Evolutionary conservation across 2,888 invertebrate genomes (phyloP), one percentile per base, ranked within the genome.

Genomic region (Hoplodrina ambigua): DNA sequence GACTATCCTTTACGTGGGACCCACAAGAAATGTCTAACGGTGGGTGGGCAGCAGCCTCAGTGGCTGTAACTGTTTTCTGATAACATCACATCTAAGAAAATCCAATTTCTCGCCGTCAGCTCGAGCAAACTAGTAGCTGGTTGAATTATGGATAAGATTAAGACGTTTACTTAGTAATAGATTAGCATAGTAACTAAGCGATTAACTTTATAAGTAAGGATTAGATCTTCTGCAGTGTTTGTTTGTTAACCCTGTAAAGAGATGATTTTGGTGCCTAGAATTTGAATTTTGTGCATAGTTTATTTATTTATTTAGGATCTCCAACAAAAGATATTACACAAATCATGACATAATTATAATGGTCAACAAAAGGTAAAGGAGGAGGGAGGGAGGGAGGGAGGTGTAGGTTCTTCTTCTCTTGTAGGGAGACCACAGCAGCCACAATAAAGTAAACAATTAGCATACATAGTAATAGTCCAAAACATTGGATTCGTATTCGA

Each of bases 131-230:
- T 64, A n/a, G 56, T 15, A 37, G 44, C 19, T 37, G 1, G 15
- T 57, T 57, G 20, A 71, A 57, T 57, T 46, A 57, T 72, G 57
- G 57, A 65, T 46, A 10, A 37, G 19, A 71, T 71, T 57, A 71
- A 64, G 56, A 46, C 17, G 46, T 53, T 64, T 37, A 11, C 50
- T 71, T 52, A 6, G 41, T 50, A n/a, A 71, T 17, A 63, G 49
- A 71, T 71, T 17, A 56, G 44, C 5, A 20, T 2, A 20, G 17
- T 11, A 44, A 37, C 33, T 44, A 30, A 41, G 19, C 1, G 15
- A 52, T 57, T 56, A n/a, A 4, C 5, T 56, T 41, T 52, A 44
- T 19, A 15, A 57, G 20, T 33, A 4, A 15, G 46, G n/a, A 19
- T 56, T 50, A 6, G 19, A 19, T 69, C 1, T 0, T 55, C 19